Evolutionary conservation across 2,113 vertebrate genomes (phyloP), one percentile per base, ranked within the genome.

Genomic region (Hymenochirus boettgeri): DNA sequence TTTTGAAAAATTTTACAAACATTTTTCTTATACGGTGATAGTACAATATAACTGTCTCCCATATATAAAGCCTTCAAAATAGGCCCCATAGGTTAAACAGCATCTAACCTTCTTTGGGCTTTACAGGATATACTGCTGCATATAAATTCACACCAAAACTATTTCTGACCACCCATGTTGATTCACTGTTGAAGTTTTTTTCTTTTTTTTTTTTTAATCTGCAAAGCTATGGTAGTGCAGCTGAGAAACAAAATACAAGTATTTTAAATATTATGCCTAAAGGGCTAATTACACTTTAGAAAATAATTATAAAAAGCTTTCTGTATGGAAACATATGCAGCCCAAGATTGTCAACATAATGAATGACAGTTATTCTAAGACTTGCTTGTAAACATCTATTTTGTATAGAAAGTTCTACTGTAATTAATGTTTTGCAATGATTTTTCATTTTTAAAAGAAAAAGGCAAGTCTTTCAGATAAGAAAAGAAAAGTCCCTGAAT

Each of bases 251-350:
- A 63, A n/a, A 63, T 37, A 54, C 61, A 11, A 25, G n/a, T 21
- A 23, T 51, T 50, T 66, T 66, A 66, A 66, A 66, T 37, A 58
- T 66, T 58, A 35, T 39, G 47, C 63, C 55, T 66, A 13, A 21
- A 66, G 55, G 63, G 58, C 63, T 66, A 58, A 66, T 66, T 66
- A 58, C n/a, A 48, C 25, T 66, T 57, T 47, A 39, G 45, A 58
- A 66, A 66, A 58, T 7, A 10, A 50, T 47, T 66, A 50, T 51
- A 35, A 50, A n/a, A 51, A 51, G 21, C 25, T 66, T 57, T 66
- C 63, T 51, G 63, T 29, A 51, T 37, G 23, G 29, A 33, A 58
- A 66, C 55, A 57, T 58, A 37, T 39, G 46, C 55, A 21, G 55
- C 26, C 7, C 9, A 51, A 66, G 17, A 58, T 66, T 58, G 54